Evolutionary conservation across 2,113 vertebrate genomes (phyloP).

Genomic region (Hippotragus niger): DNA sequence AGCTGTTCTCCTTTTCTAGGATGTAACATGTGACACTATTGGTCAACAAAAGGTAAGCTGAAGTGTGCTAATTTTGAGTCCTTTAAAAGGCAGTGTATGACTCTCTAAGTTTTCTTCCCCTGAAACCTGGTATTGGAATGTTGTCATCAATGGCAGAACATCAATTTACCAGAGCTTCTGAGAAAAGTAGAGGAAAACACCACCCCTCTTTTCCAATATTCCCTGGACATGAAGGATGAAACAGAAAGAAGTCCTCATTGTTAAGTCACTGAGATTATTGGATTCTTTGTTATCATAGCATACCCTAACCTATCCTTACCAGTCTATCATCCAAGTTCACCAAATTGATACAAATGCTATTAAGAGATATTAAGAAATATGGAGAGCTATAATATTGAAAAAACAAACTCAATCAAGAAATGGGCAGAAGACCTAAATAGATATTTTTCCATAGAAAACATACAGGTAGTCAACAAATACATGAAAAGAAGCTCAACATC

Average conservation of each 20-base stretch:
- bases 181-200: neutral
- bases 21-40: neutral
- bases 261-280: neutral
- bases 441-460: neutral
- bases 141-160: too few relatives aligned
- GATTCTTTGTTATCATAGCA: neutral
- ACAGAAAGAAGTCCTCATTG: neutral
- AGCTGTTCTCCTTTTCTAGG: neutral
- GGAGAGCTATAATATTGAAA: neutral
- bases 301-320: neutral
- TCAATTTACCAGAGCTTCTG: rapidly evolving
- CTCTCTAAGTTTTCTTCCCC: neutral
- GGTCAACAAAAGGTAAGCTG: neutral
- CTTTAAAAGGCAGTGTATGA: neutral
- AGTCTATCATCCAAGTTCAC: neutral
- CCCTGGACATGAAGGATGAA: neutral
- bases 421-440: neutral
- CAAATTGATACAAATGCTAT: neutral
- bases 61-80: neutral
- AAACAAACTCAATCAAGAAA: neutral
- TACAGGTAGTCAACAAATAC: neutral
- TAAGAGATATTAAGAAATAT: neutral
- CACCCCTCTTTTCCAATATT: too few relatives aligned
- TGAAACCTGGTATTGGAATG: neutral
- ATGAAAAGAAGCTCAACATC: neutral